phyloP scores from a whole-genome alignment of 2,113 vertebrate species.

The Falco punctatus region DNA sequence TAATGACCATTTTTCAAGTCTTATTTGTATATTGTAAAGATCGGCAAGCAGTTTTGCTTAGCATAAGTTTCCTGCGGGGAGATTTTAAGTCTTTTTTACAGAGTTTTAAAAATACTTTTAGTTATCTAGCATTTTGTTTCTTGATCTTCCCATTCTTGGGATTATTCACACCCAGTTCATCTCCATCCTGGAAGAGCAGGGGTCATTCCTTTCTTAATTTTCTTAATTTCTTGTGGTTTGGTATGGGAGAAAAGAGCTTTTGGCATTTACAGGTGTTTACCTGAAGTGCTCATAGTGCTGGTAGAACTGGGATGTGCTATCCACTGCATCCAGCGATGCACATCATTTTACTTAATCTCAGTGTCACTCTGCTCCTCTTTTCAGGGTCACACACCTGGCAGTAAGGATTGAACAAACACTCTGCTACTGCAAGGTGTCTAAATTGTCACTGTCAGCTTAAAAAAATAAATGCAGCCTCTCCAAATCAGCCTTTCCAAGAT shows the following conservation, averaged over 20 bases:
- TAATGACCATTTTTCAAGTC: conserved; percentile 32
- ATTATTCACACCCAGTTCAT: background rate
- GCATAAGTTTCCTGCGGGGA: background rate
- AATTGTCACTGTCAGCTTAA: background rate
- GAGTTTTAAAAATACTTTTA: background rate
- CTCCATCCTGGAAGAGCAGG: background rate
- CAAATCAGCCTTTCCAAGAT: background rate
- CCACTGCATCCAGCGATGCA: accelerated
- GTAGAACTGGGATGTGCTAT: background rate
- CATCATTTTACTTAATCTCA: background rate
- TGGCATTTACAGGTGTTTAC: background rate
- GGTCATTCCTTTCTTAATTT: background rate
- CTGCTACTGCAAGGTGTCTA: background rate
- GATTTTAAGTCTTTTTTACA: background rate
- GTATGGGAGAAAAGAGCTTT: background rate
- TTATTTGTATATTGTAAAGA: background rate
- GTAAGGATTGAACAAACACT: background rate
- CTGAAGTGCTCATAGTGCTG: background rate
- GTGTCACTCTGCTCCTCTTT: background rate
- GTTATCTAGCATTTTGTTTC: background rate
- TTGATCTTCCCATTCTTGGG: background rate
- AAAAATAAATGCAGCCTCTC: background rate
- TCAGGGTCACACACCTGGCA: background rate
- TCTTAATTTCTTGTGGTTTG: background rate
- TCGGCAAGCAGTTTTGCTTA: background rate